These are phyloP conservation scores for Cyprinodon diabolis DNA, from an alignment of 2,797 vertebrate genomes.

Conservation along the genomic window DNA sequence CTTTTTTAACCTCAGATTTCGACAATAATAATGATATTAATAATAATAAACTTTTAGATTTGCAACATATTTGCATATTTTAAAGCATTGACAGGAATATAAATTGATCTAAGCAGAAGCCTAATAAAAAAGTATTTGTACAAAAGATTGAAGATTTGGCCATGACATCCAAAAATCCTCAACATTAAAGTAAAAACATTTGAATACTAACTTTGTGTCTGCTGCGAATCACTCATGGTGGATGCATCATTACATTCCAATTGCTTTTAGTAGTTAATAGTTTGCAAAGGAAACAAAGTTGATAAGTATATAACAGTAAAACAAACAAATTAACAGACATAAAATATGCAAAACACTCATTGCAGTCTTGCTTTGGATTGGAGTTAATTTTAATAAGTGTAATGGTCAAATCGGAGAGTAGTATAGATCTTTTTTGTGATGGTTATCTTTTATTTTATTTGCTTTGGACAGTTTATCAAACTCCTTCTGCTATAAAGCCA, in stretches of 20 bases:
- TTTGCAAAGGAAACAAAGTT: background rate
- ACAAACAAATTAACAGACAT: background rate
- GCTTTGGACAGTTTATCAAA: background rate
- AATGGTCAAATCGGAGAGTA: background rate
- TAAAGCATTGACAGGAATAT: no score
- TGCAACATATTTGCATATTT: no score
- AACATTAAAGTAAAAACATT: background rate
- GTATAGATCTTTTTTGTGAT: background rate
- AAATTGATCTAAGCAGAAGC: no score
- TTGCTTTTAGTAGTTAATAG: background rate
- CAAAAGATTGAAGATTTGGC: background rate
- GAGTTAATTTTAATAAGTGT: background rate
- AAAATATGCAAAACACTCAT: background rate
- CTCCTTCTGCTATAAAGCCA: background rate
- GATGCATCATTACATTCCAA: background rate
- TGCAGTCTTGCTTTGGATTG: background rate
- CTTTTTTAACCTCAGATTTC: no score
- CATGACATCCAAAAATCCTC: background rate
- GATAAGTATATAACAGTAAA: background rate
- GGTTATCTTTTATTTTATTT: background rate
- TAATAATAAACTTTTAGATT: no score
- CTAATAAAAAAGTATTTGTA: background rate
- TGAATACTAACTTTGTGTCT: background rate
- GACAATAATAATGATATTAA: no score
- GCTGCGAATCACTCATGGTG: background rate